Conservation (phyloP, 2,113 vertebrate species). For the Myotis yumanensis region DNA sequence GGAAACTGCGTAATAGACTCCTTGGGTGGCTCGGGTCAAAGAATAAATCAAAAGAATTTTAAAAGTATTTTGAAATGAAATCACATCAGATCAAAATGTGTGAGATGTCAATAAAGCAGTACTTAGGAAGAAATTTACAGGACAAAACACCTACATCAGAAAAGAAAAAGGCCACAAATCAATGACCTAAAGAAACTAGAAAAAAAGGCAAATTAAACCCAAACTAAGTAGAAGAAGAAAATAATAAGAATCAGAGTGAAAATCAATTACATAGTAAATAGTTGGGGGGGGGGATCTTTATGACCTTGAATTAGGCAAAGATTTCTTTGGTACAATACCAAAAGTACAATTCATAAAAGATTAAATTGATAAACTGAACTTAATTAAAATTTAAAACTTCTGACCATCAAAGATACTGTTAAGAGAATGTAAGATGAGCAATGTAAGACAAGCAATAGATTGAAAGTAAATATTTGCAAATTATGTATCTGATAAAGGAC, state of each 20-base stretch:
- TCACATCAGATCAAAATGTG: neutral
- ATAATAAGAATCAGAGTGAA: neutral
- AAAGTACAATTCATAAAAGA: too few species aligned
- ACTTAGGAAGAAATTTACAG: neutral
- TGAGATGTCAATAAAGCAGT: neutral
- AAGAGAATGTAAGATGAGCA: neutral
- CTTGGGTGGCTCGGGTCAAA: neutral
- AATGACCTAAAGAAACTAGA: neutral
- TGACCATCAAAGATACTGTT: neutral
- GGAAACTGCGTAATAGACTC: neutral
- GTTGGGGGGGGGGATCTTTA: too few species aligned
- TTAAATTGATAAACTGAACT: neutral
- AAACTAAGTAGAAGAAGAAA: neutral
- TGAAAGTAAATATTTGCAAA: slow-evolving; percentile 3
- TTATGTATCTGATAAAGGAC: neutral
- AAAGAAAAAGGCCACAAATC: neutral
- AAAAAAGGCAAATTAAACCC: neutral
- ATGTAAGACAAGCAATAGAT: neutral
- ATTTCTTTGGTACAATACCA: too few species aligned
- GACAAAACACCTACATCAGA: neutral
- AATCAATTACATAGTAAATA: neutral
- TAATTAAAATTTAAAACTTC: slow-evolving; percentile 11
- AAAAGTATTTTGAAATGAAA: neutral
- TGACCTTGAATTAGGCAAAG: too few species aligned
- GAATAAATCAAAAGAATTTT: neutral